These are phyloP conservation scores for Gallirallus australis DNA, from an alignment of 2,797 vertebrate genomes.

Conservation along the genomic window DNA sequence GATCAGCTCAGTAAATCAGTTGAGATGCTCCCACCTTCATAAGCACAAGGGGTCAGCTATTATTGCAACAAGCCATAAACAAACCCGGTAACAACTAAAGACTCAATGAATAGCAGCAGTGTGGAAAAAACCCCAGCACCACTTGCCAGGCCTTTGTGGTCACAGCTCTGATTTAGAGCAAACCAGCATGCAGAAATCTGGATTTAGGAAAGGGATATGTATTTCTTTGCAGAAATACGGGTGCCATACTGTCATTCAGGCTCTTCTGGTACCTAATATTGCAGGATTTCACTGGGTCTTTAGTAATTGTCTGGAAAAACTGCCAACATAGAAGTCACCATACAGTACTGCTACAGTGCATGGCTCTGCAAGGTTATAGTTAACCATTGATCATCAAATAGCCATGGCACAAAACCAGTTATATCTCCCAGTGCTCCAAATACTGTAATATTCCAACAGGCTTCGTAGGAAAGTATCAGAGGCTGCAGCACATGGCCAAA, in stretches of 20 bases:
- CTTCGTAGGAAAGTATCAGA: slow-evolving; percentile 1
- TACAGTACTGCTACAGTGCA: not conserved
- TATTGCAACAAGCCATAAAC: not conserved
- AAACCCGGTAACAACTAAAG: not conserved
- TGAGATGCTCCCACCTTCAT: not conserved
- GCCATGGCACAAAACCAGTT: not conserved
- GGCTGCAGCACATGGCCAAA: not conserved
- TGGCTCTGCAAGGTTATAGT: not conserved
- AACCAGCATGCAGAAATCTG: not conserved
- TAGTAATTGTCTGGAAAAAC: not conserved
- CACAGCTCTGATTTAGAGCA: slow-evolving; percentile 1
- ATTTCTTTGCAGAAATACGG: not conserved
- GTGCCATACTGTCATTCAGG: not conserved
- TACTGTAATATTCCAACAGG: not conserved
- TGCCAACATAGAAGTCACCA: not conserved
- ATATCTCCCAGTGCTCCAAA: not conserved
- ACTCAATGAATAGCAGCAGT: not conserved
- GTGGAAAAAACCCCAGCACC: not conserved
- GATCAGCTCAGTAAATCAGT: not conserved
- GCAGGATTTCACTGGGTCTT: not conserved
- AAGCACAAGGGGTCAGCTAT: not conserved
- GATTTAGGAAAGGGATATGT: not conserved
- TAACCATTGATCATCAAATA: not conserved
- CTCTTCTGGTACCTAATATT: not conserved
- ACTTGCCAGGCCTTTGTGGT: not conserved